These are phyloP conservation scores for Cherax quadricarinatus DNA, from an alignment of 1,140 invertebrate genomes.

Conservation along the genomic window DNA sequence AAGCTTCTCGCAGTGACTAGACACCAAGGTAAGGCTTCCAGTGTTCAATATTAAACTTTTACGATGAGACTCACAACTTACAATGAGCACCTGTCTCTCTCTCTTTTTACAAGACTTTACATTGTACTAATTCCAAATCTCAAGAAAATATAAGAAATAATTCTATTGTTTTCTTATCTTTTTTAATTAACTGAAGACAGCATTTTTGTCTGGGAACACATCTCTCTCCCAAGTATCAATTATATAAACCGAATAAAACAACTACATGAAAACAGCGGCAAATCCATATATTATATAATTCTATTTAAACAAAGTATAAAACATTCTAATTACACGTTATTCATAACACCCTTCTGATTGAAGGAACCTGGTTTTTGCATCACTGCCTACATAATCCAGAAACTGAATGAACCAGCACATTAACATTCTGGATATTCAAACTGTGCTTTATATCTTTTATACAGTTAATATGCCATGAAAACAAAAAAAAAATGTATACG, in stretches of 20 bases:
- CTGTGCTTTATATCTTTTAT: neutral
- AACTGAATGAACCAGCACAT: neutral
- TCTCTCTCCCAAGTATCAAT: neutral
- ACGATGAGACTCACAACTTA: neutral
- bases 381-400: conserved; percentile 1
- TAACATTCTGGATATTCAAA: neutral
- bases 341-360: neutral
- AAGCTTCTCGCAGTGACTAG: conserved; percentile 26
- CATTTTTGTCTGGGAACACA: neutral
- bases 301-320: neutral
- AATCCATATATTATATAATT: neutral
- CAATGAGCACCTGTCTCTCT: neutral
- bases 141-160: neutral
- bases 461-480: neutral
- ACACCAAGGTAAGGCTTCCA: conserved; percentile 13
- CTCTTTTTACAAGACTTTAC: neutral
- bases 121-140: conserved; percentile 10
- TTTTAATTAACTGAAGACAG: neutral
- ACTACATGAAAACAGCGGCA: neutral
- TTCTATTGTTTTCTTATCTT: neutral
- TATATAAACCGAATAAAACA: conserved; percentile 6
- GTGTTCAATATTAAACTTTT: neutral
- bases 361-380: neutral
- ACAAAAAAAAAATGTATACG: neutral
- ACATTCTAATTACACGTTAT: neutral